These are phyloP conservation scores for Lamellibrachia satsuma DNA, from an alignment of 2,888 invertebrate genomes.

Conservation along the genomic window DNA sequence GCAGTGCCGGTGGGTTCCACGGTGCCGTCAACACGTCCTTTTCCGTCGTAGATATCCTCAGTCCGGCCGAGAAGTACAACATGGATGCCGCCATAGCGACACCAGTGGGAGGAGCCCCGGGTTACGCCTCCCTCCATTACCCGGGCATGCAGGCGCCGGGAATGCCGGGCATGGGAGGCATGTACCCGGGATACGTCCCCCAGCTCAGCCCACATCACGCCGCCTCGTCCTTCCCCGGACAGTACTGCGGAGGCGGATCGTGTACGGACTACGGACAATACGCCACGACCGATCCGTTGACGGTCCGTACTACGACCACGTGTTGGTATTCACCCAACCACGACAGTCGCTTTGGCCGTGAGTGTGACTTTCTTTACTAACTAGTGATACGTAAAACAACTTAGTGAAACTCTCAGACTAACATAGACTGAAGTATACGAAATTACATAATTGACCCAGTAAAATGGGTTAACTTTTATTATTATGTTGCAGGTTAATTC, in stretches of 20 bases:
- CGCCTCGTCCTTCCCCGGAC: not conserved
- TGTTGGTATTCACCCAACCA: slow-evolving; percentile 17
- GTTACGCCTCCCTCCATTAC: not conserved
- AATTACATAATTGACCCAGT: not conserved
- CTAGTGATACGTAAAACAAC: not conserved
- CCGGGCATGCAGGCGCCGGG: not conserved
- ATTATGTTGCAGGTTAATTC: not conserved
- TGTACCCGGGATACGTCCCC: not conserved
- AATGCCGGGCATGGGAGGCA: not conserved
- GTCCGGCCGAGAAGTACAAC: not conserved
- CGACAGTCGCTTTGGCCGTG: slow-evolving; percentile 10
- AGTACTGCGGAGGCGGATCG: not conserved
- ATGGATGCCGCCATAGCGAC: not conserved
- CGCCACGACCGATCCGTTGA: not conserved
- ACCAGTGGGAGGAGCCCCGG: not conserved
- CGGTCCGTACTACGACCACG: not conserved
- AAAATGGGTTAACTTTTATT: not conserved
- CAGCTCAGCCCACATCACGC: not conserved
- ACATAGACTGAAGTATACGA: not conserved
- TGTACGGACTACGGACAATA: not conserved
- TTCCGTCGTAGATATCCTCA: slow-evolving; percentile 17
- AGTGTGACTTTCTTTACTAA: not conserved
- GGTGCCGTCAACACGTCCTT: not conserved
- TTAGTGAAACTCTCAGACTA: not conserved
- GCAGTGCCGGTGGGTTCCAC: not conserved